Evolutionary conservation across 2,797 vertebrate genomes (phyloP), one percentile per base, ranked within the genome.

Genomic region (Crocodylus rhombifer): DNA sequence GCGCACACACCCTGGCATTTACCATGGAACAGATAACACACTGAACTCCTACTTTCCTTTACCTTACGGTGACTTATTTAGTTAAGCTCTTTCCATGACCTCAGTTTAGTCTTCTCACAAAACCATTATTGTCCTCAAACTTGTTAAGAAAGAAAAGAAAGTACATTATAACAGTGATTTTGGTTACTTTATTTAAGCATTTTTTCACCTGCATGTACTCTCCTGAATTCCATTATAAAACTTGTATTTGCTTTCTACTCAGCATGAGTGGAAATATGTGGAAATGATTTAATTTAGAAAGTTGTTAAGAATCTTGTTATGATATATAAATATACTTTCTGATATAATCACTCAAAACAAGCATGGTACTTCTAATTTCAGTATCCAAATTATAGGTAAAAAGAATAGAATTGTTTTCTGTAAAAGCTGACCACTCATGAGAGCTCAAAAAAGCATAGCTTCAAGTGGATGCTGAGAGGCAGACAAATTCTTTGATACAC

Each of bases 401-500:
- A 30, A 71, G n/a, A 71, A 33, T 71, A 71, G 13, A 71, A 71
- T 42, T 42, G 30, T 36, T 14, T 21, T 71, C 6, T 71, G 23
- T 71, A 71, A 71, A 71, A 71, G 10, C 9, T 71, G 67, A 71
- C 20, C 33, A 21, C 4, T 42, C 33, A 71, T 42, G 30, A 71
- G 36, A 71, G 36, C 42, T 51, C 42, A 51, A 51, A 51, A 51
- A 51, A 10, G 42, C 42, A 51, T 51, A 51, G 76, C 51, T 84
- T 64, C 61, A 91, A 91, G 84, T 36, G 89, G 85, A 86, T 17
- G 51, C 84, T 78, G 95, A 87, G 36, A 10, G 88, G 91, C 60
- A 75, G 92, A 88, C 58, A 94, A 77, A 79, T 73, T 93, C 86
- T 91, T 91, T 79, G 77, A 83, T 36, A 75, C 18, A 55, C 16